Percentiles rank a stretch among this genome's conserved stretches.
phyloP scores from a whole-genome alignment of 2,797 vertebrate genomes.

The Myoxocephalus aenaeus region DNA sequence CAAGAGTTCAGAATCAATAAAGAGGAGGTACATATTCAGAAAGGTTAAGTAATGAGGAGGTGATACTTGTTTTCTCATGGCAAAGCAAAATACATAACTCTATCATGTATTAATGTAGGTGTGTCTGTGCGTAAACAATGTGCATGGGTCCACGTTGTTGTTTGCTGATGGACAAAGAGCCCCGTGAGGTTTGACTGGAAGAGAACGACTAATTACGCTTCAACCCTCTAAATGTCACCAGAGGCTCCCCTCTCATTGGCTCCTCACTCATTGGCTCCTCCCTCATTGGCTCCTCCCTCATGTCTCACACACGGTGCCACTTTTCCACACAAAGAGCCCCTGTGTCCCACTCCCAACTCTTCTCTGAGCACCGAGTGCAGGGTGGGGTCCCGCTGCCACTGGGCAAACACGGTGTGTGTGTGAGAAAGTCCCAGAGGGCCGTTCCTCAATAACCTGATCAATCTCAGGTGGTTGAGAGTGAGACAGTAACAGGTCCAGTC shows the following conservation, averaged over 20 bases:
- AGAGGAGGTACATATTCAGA: background rate
- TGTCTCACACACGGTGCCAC: background rate
- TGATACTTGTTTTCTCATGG: background rate
- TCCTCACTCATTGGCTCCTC: too few relatives aligned
- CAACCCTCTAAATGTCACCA: conserved; percentile 25
- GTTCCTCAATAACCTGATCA: conserved; percentile 32
- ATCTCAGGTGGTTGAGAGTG: background rate
- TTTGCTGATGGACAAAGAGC: conserved; percentile 38
- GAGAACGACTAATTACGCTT: conserved; percentile 40
- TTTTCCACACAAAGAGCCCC: conserved; percentile 56
- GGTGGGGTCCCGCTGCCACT: conserved; percentile 60
- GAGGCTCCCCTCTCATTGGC: too few relatives aligned
- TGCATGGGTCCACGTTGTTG: conserved; percentile 31
- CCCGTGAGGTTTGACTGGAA: background rate
- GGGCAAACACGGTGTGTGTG: conserved; percentile 53
- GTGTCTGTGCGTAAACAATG: background rate
- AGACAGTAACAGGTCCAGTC: conserved; percentile 1
- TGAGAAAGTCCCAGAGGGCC: background rate
- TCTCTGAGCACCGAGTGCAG: conserved; percentile 21
- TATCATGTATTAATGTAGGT: background rate
- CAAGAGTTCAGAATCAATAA: conserved; percentile 2
- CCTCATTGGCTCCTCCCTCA: too few relatives aligned
- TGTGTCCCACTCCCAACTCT: conserved; percentile 54
- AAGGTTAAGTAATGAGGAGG: background rate
- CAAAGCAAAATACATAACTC: background rate